Base-by-base conservation (phyloP, 2,797 vertebrate genomes). In the Erithacus rubecula region DNA sequence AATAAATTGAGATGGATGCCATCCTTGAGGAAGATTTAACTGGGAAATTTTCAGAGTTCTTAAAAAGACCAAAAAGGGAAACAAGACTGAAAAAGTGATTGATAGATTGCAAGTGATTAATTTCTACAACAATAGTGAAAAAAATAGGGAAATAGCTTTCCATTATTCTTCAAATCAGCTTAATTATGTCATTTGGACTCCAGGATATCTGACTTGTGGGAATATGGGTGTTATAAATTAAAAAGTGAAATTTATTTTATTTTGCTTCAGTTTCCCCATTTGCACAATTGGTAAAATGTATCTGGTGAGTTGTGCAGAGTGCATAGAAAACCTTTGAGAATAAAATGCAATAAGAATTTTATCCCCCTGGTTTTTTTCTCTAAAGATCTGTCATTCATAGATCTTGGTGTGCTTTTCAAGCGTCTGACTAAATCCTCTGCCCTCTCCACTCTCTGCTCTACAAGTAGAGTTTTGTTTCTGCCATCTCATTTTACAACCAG, bases 381-480 rank as follows among this genome's bases (percentile, higher is more conserved):
- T 9, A 5, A 14, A 46, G 4, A 29, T 19, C 9, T 62, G n/a
- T 41, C 29, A 49, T 59, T 63, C 36, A 67, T 29, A 64, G n/a
- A 10, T 16, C 18, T 67, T 29, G 34, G 13, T 59, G 30, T 23
- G 19, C 4, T 83, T 87, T 75, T 19, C 49, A 68, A 53, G 17
- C 6, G 11, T 9, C 36, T 72, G 43, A 44, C 20, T 81, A 43
- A 86, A 63, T 16, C 29, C 53, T 75, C 58, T 64, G 26, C 16
- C 19, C 37, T 60, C 20, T 30, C 23, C 21, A 4, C 39, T 59
- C 60, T 79, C 51, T 82, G 20, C 46, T 36, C 21, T 34, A 16
- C 0, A 3, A 82, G 15, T 0, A 2, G 68, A 26, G 12, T 49
- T 82, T 59, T 76, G 18, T 29, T 87, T 27, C 43, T 0, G 0